These are phyloP conservation scores for Bactericera cockerelli DNA, from an alignment of 1,140 invertebrate genomes.

Conservation along the genomic window DNA sequence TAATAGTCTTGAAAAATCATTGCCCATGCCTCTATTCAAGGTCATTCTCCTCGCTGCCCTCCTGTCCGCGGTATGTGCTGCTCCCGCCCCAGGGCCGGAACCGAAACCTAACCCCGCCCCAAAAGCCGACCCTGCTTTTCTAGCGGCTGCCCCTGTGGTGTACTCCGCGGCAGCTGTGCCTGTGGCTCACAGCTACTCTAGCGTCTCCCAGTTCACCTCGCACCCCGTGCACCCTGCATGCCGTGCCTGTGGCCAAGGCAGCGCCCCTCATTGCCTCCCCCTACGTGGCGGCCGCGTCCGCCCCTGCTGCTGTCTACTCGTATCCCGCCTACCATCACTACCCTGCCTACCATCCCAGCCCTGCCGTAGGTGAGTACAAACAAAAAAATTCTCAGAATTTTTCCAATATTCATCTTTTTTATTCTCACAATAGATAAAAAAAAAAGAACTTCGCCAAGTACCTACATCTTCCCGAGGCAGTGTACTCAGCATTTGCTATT, in stretches of 20 bases:
- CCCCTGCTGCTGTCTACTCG: not conserved
- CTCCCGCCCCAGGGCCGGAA: not conserved
- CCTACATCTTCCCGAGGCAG: no score
- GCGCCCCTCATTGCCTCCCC: not conserved
- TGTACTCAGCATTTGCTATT: no score
- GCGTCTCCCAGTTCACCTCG: not conserved
- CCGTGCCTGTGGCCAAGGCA: not conserved
- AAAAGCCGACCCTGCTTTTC: slow-evolving; percentile 1
- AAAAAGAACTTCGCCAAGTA: no score
- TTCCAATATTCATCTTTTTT: no score
- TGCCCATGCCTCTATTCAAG: no score
- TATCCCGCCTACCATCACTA: not conserved
- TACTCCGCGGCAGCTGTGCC: not conserved
- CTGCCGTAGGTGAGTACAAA: slow-evolving; percentile 2
- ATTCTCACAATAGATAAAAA: no score
- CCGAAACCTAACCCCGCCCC: not conserved
- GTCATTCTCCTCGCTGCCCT: no score
- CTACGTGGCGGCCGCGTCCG: not conserved
- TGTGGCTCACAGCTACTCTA: slow-evolving; percentile 6
- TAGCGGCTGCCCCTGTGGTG: not conserved
- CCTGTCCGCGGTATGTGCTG: no score
- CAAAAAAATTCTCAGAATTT: no score
- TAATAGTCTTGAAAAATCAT: no score
- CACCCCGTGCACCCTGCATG: not conserved
- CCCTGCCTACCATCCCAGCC: not conserved